Evolutionary conservation across 30 jellyfish, hydroid and myxozoan genomes (phyloP).

Genomic region (Aurelia aurita): DNA sequence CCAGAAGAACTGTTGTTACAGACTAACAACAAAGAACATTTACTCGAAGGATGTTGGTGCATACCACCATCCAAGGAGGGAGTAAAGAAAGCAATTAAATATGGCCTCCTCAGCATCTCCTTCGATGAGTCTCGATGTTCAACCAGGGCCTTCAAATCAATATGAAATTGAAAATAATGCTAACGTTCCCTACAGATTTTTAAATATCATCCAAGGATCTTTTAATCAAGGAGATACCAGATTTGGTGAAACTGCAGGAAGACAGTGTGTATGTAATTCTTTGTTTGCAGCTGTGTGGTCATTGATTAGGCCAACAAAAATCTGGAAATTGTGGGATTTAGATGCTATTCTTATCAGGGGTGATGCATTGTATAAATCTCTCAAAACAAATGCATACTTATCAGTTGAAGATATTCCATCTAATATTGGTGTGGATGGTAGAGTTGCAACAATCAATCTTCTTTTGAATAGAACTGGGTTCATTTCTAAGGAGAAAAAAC

Average conservation of each 20-base stretch:
- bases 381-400: neutral
- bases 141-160: conserved; percentile 1
- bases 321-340: conserved; percentile 42
- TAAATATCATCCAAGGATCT: conserved; percentile 9
- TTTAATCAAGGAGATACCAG: conserved; percentile 50
- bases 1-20: neutral
- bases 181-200: neutral
- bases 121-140: neutral
- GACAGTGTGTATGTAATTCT: conserved; percentile 48
- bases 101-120: neutral
- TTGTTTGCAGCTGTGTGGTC: conserved; percentile 26
- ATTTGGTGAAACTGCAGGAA: conserved; percentile 60
- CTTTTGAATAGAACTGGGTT: neutral
- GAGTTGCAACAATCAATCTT: neutral
- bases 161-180: neutral
- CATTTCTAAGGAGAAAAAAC: neutral
- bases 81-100: neutral
- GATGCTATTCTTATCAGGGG: conserved; percentile 17
- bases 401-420: conserved; percentile 17
- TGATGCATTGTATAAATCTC: conserved; percentile 18
- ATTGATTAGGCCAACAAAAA: neutral
- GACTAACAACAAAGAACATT: neutral
- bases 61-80: neutral
- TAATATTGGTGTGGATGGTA: neutral
- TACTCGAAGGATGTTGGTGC: neutral